Evolutionary conservation across 2,797 vertebrate species (phyloP), one percentile per base, ranked within the genome.

Genomic region (Phylloscopus collybita): DNA sequence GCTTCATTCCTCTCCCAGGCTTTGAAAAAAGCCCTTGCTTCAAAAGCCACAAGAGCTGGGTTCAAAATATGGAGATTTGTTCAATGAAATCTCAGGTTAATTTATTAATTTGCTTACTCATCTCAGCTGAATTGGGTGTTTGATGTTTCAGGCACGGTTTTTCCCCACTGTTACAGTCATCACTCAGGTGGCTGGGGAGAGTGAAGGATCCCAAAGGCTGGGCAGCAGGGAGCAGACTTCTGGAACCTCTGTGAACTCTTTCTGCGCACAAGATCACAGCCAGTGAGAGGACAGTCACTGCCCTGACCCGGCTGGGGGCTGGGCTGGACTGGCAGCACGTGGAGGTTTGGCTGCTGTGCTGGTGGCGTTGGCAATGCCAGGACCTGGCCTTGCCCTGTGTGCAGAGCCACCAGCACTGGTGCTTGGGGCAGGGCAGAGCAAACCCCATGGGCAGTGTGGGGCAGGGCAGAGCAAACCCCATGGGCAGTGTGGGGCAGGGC

Each of bases 231-330:
- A 54, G 26, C 4, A 2, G 85, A 5, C 10, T 23, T 34, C 6
- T 2, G 50, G 71, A 45, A 3, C 16, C 36, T 29, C 1, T 7
- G 45, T 5, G 72, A 54, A 2, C 44, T 42, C 20, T 20, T 32
- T 3, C 13, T 10, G 56, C 1, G 1, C 9, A 0, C 2, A 7
- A 8, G 29, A 6, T 34, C 15, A 0, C 6, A 8, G 40, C 26
- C 50, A 5, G 42, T 11, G 36, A 8, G 42, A 18, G 34, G 60
- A 8, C 51, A 8, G 8, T 17, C 0, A 1, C 27, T 65, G 30
- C 89, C 20, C 23, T 22, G 40, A 0, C 16, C 18, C 3, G 70
- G 26, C 71, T 38, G 25, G 11, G 36, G 16, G 60, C 51, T 27
- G 44, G 36, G 18, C 53, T 34, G 49, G 64, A 3, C 40, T 17